phyloP scores from a whole-genome alignment of 2,797 vertebrate genomes.

The Centropyge bicolor region DNA sequence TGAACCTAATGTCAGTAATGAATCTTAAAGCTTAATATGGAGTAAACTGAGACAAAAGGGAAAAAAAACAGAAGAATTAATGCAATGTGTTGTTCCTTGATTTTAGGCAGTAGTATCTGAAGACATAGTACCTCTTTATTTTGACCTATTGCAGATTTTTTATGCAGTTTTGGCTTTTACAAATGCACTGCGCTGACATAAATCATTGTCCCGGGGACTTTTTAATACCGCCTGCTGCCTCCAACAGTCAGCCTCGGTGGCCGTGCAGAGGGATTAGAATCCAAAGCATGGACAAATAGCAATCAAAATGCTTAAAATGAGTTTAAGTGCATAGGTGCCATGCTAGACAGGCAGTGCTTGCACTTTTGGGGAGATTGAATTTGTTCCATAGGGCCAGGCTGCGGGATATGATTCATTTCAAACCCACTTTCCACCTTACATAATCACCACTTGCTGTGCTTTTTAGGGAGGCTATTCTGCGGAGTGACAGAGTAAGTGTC shows the following conservation, averaged over 20 bases:
- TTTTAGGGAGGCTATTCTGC: slow-evolving; percentile 44
- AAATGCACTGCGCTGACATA: slow-evolving; percentile 30
- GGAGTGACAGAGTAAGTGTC: slow-evolving; percentile 46
- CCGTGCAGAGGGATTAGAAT: slow-evolving; percentile 44
- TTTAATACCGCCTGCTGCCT: slow-evolving; percentile 35
- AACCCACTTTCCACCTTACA: slow-evolving; percentile 50
- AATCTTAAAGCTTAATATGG: not conserved
- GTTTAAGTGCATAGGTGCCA: slow-evolving; percentile 41
- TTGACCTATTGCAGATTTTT: slow-evolving; percentile 11
- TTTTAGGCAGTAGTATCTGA: not conserved
- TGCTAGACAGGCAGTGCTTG: slow-evolving; percentile 38
- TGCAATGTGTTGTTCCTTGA: not conserved
- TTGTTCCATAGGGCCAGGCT: slow-evolving; percentile 45
- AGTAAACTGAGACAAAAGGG: not conserved
- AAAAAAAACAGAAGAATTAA: not conserved
- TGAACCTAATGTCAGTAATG: not conserved
- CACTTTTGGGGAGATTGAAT: slow-evolving; percentile 58
- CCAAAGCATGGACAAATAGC: slow-evolving; percentile 51
- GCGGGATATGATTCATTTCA: slow-evolving; percentile 66
- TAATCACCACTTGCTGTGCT: slow-evolving; percentile 51
- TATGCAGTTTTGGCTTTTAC: slow-evolving; percentile 33
- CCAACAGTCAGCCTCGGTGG: slow-evolving; percentile 28
- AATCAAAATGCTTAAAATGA: slow-evolving; percentile 58
- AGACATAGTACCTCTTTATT: not conserved
- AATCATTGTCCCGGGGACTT: slow-evolving; percentile 46